Base-by-base conservation (phyloP, 2,113 vertebrate species). In the Paralichthys olivaceus region DNA sequence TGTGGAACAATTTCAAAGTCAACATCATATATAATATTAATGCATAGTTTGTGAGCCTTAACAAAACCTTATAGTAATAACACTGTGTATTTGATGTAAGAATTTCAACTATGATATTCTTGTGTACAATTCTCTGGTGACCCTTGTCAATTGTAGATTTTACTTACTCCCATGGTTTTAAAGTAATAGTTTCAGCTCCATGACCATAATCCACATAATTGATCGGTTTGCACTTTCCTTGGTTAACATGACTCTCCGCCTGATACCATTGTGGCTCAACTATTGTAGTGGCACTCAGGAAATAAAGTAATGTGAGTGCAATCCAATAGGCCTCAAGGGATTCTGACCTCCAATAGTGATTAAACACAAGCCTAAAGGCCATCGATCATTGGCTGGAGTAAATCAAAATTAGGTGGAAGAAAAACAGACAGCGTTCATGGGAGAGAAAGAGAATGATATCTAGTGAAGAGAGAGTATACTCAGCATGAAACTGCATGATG, bases 281-380 rank as follows among this genome's bases (percentile, higher is more conserved):
- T n/a, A 59, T n/a, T 57, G 60, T 40, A n/a, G 77, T 26, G 40
- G 53, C 23, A 43, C 29, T 72, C 22, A 23, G 69, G 61, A 69
- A 77, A 79, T 58, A 72, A 75, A 81, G 68, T 60, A 65, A 80
- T 45, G 53, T 43, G 61, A 71, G 64, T 43, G 74, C 70, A 62
- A 77, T 68, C 22, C 61, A 72, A 80, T 49, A 64, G 74, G 57
- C 57, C 80, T 69, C 26, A 4, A 12, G 77, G 60, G 64, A 70
- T 60, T 53, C 73, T 15, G 22, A 69, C 58, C 70, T 72, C 62
- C 54, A 32, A 43, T 47, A 64, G 49, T 55, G 58, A 71, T 69
- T 77, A 68, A 75, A 66, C 17, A 23, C 45, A 1, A n/a, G 13
- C 29, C 22, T 37, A 28, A 56, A 76, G 55, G 68, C 29, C n/a